phyloP scores from a whole-genome alignment of 2,797 vertebrate species.

The Acomys russatus region DNA sequence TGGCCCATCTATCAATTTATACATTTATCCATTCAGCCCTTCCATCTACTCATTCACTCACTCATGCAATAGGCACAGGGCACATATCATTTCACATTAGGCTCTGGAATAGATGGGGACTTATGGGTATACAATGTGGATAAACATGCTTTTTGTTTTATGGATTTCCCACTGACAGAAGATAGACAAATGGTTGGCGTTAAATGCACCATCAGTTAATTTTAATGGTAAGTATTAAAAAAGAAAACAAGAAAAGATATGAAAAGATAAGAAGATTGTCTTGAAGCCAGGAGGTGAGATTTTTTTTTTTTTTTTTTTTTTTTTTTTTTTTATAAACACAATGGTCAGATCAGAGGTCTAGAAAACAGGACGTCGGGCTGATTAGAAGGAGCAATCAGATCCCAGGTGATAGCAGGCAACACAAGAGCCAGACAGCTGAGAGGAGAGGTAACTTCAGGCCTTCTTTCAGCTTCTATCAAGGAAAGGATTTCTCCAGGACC shows the following conservation, averaged over 20 bases:
- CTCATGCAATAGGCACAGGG: not conserved
- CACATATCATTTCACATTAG: not conserved
- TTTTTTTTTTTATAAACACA: not conserved
- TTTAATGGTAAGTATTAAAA: constrained; percentile 38
- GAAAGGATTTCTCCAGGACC: constrained; percentile 43
- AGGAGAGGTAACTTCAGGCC: not conserved
- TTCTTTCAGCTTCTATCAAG: constrained; percentile 1
- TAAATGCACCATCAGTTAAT: not conserved
- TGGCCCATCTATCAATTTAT: not conserved
- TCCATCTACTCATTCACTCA: not conserved
- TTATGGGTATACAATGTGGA: not conserved
- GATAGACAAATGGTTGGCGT: not conserved
- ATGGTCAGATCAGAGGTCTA: constrained; percentile 9
- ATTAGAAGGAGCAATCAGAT: not conserved
- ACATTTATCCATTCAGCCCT: not conserved
- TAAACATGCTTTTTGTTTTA: not conserved
- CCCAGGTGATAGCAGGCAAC: not conserved
- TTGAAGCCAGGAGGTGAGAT: constrained; percentile 16
- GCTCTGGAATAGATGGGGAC: not conserved
- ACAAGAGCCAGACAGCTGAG: not conserved
- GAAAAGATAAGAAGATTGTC: constrained; percentile 21
- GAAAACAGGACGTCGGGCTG: not conserved
- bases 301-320: not conserved
- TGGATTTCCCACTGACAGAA: constrained; percentile 38
- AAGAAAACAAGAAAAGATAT: constrained; percentile 40